A percentile compares a stretch with the other conserved stretches of the same genome.
Evolutionary conservation across 1,140 invertebrate species (phyloP).

Genomic region (Calliopsis andreniformis): DNA sequence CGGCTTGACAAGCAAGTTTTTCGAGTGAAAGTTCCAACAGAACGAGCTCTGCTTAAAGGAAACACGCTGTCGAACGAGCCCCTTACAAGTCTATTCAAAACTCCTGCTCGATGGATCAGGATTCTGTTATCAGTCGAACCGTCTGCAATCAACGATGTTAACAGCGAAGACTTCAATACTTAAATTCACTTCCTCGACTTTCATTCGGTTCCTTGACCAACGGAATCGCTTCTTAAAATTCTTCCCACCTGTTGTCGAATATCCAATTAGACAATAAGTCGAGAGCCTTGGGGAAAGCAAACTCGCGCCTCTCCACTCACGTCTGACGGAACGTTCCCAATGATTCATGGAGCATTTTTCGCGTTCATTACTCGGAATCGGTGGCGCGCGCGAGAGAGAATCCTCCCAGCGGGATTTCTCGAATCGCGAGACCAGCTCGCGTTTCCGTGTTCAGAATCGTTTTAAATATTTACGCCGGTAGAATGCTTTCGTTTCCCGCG

Average conservation of each 20-base stretch:
- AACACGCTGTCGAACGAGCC: constrained; percentile 13
- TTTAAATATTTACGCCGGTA: not conserved
- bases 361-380: constrained; percentile 1
- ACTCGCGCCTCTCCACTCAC: no score
- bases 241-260: no score
- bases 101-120: not conserved
- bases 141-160: no score
- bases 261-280: no score
- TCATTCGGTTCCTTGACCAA: no score
- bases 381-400: not conserved
- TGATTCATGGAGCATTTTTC: constrained; percentile 5
- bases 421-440: not conserved
- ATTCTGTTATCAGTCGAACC: not conserved
- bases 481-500: not conserved
- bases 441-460: not conserved
- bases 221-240: no score
- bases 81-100: not conserved
- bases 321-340: not conserved
- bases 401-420: not conserved
- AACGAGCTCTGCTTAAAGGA: constrained; percentile 4
- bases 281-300: no score
- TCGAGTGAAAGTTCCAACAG: constrained; percentile 7
- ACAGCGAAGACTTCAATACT: no score
- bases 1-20: constrained; percentile 12
- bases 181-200: no score